Evolutionary conservation across 2,888 invertebrate species (phyloP), one percentile per base, ranked within the genome.

Genomic region (Drosophila koepferae): DNA sequence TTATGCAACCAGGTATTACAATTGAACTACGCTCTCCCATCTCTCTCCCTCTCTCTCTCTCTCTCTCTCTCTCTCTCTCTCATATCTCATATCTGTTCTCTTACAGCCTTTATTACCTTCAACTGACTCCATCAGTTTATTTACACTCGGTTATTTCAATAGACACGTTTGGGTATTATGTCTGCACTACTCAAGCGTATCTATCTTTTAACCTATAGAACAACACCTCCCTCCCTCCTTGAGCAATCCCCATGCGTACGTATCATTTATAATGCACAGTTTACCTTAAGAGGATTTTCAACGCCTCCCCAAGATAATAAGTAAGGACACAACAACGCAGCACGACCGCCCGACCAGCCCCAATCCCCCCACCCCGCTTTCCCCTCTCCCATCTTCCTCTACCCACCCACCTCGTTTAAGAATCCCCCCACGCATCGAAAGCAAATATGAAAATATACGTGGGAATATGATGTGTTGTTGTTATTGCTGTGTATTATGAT

Each of bases 271-370:
- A 90, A 90, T 90, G 79, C 82, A 90, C 80, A 81, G 76, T 85
- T 90, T 86, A 86, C 80, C 84, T 80, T 86, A 86, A 87, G 89
- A 86, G 90, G 86, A 87, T 90, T 89, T 82, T 81, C 80, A 78
- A 88, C 86, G 85, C 86, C 90, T 88, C 77, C 80, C 83, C 72
- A 67, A 76, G 80, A 81, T 85, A 79, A 84, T 83, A 85, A 85
- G 76, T 68, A 74, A 80, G 86, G 80, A 72, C 77, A 77, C 74
- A 78, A 80, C 77, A 69, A 77, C 63, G 18, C 48, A 53, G 51
- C 54, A 51, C 63, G 46, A 65, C 46, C 28, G 46, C 68, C 51
- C 28, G 16, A 28, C 14, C 12, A 10, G 18, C 46, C 61, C 48
- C 48, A 61, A 60, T 58, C 49, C 56, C 51, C 74, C 76, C 38